Evolutionary conservation across 2,888 invertebrate genomes (phyloP).

Genomic region (Formica aserva): DNA sequence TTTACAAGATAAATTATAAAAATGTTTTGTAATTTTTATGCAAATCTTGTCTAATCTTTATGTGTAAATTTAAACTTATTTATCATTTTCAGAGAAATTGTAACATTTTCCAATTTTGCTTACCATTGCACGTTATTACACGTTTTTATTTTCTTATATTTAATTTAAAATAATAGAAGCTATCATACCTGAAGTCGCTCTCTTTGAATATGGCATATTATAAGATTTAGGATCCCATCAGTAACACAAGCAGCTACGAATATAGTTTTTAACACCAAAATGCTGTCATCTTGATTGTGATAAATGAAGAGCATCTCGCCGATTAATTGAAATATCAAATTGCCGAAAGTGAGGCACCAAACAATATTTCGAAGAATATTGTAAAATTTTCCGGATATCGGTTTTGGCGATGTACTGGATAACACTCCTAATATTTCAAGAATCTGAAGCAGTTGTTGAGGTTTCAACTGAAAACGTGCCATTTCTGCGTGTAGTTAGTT

Average conservation of each 20-base stretch:
- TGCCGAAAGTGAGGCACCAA: background rate
- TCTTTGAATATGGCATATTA: background rate
- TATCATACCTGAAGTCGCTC: background rate
- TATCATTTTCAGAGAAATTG: background rate
- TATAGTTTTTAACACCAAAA: background rate
- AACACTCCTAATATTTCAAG: slow-evolving; percentile 14
- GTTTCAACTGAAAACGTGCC: background rate
- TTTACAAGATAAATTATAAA: background rate
- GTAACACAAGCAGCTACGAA: background rate
- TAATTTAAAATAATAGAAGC: background rate
- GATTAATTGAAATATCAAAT: slow-evolving; percentile 26
- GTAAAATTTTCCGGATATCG: background rate
- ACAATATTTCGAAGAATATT: background rate
- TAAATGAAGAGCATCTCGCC: background rate
- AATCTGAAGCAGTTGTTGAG: slow-evolving; percentile 12
- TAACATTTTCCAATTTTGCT: background rate
- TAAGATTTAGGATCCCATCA: slow-evolving; percentile 5
- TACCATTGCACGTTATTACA: background rate
- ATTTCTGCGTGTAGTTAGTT: background rate
- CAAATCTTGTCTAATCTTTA: background rate
- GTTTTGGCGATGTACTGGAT: slow-evolving; percentile 13
- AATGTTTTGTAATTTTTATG: background rate
- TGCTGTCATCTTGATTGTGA: background rate
- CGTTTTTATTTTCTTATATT: background rate
- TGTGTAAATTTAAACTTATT: background rate